phyloP scores from a whole-genome alignment of 2,888 invertebrate genomes.

The Diplazon laetatorius region DNA sequence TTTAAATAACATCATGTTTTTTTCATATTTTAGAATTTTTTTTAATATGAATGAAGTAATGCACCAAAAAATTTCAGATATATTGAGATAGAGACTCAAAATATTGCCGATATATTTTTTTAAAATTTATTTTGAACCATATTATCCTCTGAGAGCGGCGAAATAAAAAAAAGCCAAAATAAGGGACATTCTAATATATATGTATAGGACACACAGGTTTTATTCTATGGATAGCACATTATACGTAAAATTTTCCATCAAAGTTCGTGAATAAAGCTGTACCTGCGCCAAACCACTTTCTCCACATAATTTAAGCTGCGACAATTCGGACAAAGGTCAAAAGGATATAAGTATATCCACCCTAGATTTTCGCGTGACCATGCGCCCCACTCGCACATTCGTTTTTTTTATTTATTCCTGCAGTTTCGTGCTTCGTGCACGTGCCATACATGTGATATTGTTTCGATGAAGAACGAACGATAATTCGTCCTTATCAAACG shows the following conservation, averaged over 20 bases:
- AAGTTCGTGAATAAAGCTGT: conserved; percentile 31
- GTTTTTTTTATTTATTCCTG: conserved; percentile 21
- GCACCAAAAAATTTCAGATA: too few species aligned
- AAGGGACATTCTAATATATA: background rate
- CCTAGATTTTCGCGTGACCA: conserved; percentile 59
- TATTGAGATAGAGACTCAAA: too few species aligned
- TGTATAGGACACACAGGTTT: too few species aligned
- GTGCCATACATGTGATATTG: background rate
- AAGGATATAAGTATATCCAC: conserved; percentile 40
- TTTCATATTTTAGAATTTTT: too few species aligned
- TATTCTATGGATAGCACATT: background rate
- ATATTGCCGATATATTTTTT: too few species aligned
- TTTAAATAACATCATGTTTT: too few species aligned
- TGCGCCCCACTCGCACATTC: conserved; percentile 45
- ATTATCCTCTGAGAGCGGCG: too few species aligned
- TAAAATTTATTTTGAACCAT: too few species aligned
- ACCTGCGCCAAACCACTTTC: conserved; percentile 68
- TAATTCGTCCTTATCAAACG: conserved; percentile 11
- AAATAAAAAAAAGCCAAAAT: too few species aligned
- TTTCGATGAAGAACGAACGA: background rate
- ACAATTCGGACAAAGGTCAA: conserved; percentile 59
- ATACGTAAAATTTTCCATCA: conserved; percentile 5
- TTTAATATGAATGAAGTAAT: too few species aligned
- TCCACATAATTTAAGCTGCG: conserved; percentile 66
- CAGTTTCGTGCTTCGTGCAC: conserved; percentile 21